phyloP scores from a whole-genome alignment of 2,888 invertebrate genomes.

The Taenaris catops region DNA sequence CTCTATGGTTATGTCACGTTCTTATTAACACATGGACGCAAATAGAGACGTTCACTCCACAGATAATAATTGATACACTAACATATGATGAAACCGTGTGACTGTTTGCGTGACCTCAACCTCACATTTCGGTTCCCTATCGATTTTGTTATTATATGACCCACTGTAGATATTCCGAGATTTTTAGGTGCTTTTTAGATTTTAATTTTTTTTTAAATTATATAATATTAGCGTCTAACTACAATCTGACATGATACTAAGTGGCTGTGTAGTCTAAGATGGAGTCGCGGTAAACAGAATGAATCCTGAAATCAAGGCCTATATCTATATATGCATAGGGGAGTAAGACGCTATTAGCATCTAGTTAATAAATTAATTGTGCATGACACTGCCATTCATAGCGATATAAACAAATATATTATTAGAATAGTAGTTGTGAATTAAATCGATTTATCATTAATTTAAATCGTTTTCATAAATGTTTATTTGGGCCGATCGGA shows the following conservation, averaged over 20 bases:
- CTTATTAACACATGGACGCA: constrained; percentile 40
- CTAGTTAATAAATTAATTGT: too few relatives aligned
- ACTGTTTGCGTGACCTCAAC: constrained; percentile 21
- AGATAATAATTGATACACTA: constrained; percentile 44
- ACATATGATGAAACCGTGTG: constrained; percentile 28
- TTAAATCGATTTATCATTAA: constrained; percentile 12
- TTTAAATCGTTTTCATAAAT: constrained; percentile 13
- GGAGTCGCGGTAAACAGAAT: too few relatives aligned
- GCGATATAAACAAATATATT: too few relatives aligned
- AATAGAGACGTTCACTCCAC: constrained; percentile 41
- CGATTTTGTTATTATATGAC: constrained; percentile 16
- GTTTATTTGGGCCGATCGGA: constrained; percentile 15
- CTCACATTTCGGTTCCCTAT: constrained; percentile 17
- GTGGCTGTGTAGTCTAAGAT: too few relatives aligned
- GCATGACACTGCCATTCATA: too few relatives aligned
- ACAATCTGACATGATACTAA: too few relatives aligned
- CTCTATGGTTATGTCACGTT: constrained; percentile 34
- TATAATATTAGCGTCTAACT: background rate
- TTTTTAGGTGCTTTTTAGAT: constrained; percentile 12
- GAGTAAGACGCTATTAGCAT: too few relatives aligned
- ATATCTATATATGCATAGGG: too few relatives aligned
- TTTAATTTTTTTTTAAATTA: constrained; percentile 15
- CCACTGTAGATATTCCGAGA: constrained; percentile 12
- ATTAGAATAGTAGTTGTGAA: too few relatives aligned
- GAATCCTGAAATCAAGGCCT: too few relatives aligned